phyloP scores from a whole-genome alignment of 2,888 invertebrate species.

The Pseudanteris insignis region DNA sequence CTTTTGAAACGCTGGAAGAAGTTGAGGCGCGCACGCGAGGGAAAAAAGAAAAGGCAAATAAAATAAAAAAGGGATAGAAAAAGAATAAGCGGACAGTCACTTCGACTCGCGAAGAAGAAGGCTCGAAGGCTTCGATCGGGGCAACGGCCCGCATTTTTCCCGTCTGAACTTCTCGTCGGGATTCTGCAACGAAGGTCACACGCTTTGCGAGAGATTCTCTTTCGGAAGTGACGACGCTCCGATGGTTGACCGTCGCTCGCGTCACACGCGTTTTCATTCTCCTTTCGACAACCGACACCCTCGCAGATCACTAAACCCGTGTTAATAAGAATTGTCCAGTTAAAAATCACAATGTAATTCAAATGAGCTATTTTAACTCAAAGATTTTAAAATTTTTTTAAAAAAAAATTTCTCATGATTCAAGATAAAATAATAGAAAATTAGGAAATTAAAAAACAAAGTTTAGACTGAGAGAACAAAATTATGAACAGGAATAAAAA shows the following conservation, averaged over 20 bases:
- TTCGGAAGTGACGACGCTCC: slow-evolving; percentile 39
- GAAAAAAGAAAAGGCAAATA: slow-evolving; percentile 42
- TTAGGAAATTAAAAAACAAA: too few species aligned
- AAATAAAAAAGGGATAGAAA: slow-evolving; percentile 35
- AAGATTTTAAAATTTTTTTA: too few species aligned
- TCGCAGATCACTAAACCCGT: too few species aligned
- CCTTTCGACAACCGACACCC: slow-evolving; percentile 6
- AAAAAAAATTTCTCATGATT: too few species aligned
- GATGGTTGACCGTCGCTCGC: slow-evolving; percentile 15
- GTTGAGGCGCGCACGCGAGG: slow-evolving; percentile 22
- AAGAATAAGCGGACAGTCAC: slow-evolving; percentile 39
- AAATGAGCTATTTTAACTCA: too few species aligned
- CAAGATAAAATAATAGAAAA: too few species aligned
- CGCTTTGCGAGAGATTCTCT: slow-evolving; percentile 54
- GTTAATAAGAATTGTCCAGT: too few species aligned
- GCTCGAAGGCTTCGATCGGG: slow-evolving; percentile 47
- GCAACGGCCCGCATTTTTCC: slow-evolving; percentile 53
- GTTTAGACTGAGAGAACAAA: too few species aligned
- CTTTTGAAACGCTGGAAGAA: slow-evolving; percentile 36
- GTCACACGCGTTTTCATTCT: slow-evolving; percentile 25
- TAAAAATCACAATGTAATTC: background rate
- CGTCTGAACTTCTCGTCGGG: slow-evolving; percentile 50
- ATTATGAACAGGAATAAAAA: too few species aligned
- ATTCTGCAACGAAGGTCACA: slow-evolving; percentile 59
- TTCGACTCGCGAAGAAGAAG: slow-evolving; percentile 39